These are phyloP conservation scores for Monomorium pharaonis DNA, from an alignment of 1,140 invertebrate genomes.

Conservation along the genomic window DNA sequence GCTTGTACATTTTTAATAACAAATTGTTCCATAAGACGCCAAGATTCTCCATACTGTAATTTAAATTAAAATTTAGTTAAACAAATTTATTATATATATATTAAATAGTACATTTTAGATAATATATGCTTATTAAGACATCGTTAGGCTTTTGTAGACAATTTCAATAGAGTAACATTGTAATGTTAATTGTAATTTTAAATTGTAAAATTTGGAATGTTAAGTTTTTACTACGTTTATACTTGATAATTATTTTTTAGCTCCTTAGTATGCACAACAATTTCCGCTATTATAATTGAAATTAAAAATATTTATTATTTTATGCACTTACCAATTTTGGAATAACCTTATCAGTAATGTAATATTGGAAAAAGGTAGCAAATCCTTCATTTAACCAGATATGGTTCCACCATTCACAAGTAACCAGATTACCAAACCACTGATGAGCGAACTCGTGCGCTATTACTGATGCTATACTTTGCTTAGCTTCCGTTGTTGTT, in stretches of 20 bases:
- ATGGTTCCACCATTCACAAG: slow-evolving; percentile 87
- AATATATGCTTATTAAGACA: neutral
- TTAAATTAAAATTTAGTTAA: neutral
- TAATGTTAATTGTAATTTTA: neutral
- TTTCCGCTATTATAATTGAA: neutral
- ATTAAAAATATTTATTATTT: neutral
- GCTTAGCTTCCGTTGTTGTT: slow-evolving; percentile 84
- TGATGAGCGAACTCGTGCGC: slow-evolving; percentile 89
- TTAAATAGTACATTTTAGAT: neutral
- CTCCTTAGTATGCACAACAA: neutral
- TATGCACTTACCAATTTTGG: neutral
- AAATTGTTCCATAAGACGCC: slow-evolving; percentile 93
- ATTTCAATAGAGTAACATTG: neutral
- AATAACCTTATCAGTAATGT: slow-evolving; percentile 84
- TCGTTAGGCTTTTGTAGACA: neutral
- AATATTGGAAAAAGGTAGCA: slow-evolving; percentile 90
- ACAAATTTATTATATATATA: neutral
- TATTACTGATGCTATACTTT: slow-evolving; percentile 86
- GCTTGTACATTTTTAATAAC: slow-evolving; percentile 89
- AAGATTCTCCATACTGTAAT: slow-evolving; percentile 85
- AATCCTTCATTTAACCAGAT: slow-evolving; percentile 91
- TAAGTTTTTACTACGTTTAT: neutral
- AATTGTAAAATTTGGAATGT: too few relatives aligned
- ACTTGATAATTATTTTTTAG: neutral
- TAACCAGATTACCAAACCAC: slow-evolving; percentile 88